Evolutionary conservation across 37 sponge, comb jelly and placozoan genomes (phyloP), one percentile per base, ranked within the genome.

Genomic region (Agelas oroides): DNA sequence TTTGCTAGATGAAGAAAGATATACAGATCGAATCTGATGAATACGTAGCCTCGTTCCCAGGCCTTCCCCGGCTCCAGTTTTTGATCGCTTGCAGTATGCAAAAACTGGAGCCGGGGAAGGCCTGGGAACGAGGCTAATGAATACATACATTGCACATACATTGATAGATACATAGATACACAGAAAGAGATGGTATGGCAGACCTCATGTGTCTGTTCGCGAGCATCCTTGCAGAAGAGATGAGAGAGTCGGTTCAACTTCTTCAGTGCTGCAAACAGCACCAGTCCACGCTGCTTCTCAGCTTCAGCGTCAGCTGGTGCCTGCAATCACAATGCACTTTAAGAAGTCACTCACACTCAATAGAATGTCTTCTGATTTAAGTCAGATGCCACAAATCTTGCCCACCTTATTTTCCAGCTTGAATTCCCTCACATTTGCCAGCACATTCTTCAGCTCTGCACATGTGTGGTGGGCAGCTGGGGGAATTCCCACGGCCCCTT

Each of bases 211-310:
- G 88, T 92, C 68, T 69, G 66, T 18, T 92, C 92, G n/a, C 84
- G 68, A 2, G 76, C 30, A 32, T 92, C 88, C 80, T 92, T 92
- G 73, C 88, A 87, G 59, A 84, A 87, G 18, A 92, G 78, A 23
- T 92, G 87, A 14, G 92, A 87, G 34, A 92, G 84, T 2, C 92
- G 77, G 76, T 92, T 92, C 38, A 92, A 62, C 76, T 87, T 83
- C 78, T 84, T 81, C 8, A 92, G 65, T 20, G 27, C 23, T 6
- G 82, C 62, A 60, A 88, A 88, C 55, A 81, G 34, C n/a, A 88
- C 63, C 23, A 77, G 32, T 0, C 83, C 83, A 52, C 76, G 76
- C 75, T 74, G 84, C 28, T 65, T 84, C 31, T 74, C 32, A 17
- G 28, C 41, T 21, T 63, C 65, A 15, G 74, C 20, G 15, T 75